A percentile compares a stretch with the other conserved stretches of the same genome.
These are phyloP conservation scores for Lampropteryx suffumata DNA, from an alignment of 2,888 invertebrate genomes.

Conservation along the genomic window DNA sequence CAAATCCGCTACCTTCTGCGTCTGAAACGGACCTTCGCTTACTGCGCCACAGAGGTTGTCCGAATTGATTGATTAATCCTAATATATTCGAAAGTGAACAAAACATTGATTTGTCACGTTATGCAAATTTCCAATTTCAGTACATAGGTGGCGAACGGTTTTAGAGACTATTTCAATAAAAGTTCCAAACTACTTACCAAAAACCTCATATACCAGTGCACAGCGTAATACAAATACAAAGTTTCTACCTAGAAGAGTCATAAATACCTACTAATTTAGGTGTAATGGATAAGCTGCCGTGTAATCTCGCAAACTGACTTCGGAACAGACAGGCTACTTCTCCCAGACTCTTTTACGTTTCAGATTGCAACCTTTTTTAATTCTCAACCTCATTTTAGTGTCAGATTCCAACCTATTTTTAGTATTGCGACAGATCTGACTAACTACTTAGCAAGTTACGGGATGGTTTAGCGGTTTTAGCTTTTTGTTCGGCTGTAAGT, in stretches of 20 bases:
- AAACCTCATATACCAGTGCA: too few species aligned
- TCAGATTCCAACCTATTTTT: slow-evolving; percentile 19
- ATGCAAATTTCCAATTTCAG: too few species aligned
- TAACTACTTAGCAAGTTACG: slow-evolving; percentile 50
- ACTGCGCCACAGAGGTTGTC: too few species aligned
- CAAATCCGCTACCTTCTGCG: too few species aligned
- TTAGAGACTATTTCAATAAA: too few species aligned
- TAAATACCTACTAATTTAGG: slow-evolving; percentile 1
- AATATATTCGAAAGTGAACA: too few species aligned
- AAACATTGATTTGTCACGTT: too few species aligned
- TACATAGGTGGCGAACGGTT: too few species aligned
- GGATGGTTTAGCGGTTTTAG: slow-evolving; percentile 18
- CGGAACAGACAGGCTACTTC: slow-evolving; percentile 17
- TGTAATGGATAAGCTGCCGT: slow-evolving; percentile 14
- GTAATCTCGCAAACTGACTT: slow-evolving; percentile 15
- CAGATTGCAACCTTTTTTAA: slow-evolving; percentile 10
- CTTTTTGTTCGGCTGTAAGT: slow-evolving; percentile 20
- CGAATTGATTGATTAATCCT: too few species aligned
- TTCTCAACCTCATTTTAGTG: slow-evolving; percentile 13
- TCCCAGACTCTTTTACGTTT: slow-evolving; percentile 6
- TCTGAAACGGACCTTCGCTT: too few species aligned
- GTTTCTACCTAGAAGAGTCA: neutral
- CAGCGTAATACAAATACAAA: neutral
- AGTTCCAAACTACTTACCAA: too few species aligned
- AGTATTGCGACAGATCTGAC: slow-evolving; percentile 49